Percentiles rank a stretch among this genome's conserved stretches.
phyloP scores from a whole-genome alignment of 2,797 vertebrate species.

The Macropodus opercularis region DNA sequence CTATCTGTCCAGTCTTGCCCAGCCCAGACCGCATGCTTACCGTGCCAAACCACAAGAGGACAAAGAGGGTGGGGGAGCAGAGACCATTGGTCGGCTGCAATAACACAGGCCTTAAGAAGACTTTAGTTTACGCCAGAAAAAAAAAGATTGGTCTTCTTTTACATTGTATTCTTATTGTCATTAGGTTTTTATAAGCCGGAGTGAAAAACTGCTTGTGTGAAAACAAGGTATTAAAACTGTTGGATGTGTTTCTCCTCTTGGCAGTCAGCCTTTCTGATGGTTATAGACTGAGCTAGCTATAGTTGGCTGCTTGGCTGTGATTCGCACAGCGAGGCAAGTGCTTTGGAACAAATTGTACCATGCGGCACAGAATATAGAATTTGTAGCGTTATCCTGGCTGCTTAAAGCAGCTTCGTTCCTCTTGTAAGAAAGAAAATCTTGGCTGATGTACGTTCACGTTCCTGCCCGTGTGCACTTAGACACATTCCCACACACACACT shows the following conservation, averaged over 20 bases:
- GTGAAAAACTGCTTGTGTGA: constrained; percentile 74
- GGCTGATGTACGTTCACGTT: constrained; percentile 48
- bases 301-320: constrained; percentile 70
- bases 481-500: constrained; percentile 39
- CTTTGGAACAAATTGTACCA: constrained; percentile 75
- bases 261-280: constrained; percentile 65
- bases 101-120: constrained; percentile 58
- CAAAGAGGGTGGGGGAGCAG: constrained; percentile 53
- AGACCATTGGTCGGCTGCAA: constrained; percentile 52
- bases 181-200: constrained; percentile 74
- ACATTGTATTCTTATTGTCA: constrained; percentile 72
- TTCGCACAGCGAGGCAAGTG: constrained; percentile 69
- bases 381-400: constrained; percentile 64
- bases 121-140: constrained; percentile 55
- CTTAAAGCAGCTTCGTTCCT: constrained; percentile 54
- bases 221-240: constrained; percentile 80
- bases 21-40: constrained; percentile 58
- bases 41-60: constrained; percentile 73
- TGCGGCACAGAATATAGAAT: constrained; percentile 66
- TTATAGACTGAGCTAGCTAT: constrained; percentile 69
- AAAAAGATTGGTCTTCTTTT: constrained; percentile 54
- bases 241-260: constrained; percentile 71
- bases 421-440: constrained; percentile 68
- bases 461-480: constrained; percentile 44
- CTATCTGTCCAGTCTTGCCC: constrained; percentile 52